Evolutionary conservation across 2,888 invertebrate species (phyloP).

Genomic region (Sceliomorpha sp.): DNA sequence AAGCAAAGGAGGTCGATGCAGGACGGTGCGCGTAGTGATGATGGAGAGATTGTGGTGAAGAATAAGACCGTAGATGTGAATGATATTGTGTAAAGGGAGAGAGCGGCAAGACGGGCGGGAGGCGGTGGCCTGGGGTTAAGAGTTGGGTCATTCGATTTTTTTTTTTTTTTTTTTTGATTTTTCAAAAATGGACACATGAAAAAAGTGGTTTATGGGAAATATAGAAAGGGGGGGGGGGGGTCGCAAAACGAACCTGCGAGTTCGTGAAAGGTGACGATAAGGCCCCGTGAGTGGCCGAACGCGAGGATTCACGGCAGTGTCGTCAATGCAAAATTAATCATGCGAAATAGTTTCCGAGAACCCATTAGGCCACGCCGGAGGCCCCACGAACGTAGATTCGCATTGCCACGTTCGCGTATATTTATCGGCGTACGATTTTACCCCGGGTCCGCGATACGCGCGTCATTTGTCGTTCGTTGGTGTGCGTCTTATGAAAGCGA

Average conservation of each 20-base stretch:
- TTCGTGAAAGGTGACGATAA: constrained; percentile 53
- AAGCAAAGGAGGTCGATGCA: too few relatives aligned
- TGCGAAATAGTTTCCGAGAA: constrained; percentile 74
- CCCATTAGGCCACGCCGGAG: constrained; percentile 69
- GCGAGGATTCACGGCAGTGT: constrained; percentile 46
- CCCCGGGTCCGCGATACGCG: too few relatives aligned
- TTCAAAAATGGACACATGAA: constrained; percentile 6
- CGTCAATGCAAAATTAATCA: constrained; percentile 75
- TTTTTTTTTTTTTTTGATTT: neutral
- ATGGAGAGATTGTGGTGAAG: too few relatives aligned
- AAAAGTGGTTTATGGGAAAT: constrained; percentile 48
- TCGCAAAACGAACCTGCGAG: constrained; percentile 28
- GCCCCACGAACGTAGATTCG: constrained; percentile 23
- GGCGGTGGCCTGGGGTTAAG: too few relatives aligned
- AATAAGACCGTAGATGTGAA: too few relatives aligned
- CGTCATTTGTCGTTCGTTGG: too few relatives aligned
- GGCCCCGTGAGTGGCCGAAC: constrained; percentile 53
- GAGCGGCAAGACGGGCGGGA: too few relatives aligned
- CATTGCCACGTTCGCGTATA: constrained; percentile 37
- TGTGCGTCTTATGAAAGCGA: too few relatives aligned
- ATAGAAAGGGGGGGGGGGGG: constrained; percentile 55
- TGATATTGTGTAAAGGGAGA: too few relatives aligned
- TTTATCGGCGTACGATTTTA: constrained; percentile 30
- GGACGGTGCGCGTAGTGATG: too few relatives aligned
- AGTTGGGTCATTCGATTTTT: too few relatives aligned